Evolutionary conservation across 2,888 invertebrate genomes (phyloP).

Genomic region (Drosophila mettleri): DNA sequence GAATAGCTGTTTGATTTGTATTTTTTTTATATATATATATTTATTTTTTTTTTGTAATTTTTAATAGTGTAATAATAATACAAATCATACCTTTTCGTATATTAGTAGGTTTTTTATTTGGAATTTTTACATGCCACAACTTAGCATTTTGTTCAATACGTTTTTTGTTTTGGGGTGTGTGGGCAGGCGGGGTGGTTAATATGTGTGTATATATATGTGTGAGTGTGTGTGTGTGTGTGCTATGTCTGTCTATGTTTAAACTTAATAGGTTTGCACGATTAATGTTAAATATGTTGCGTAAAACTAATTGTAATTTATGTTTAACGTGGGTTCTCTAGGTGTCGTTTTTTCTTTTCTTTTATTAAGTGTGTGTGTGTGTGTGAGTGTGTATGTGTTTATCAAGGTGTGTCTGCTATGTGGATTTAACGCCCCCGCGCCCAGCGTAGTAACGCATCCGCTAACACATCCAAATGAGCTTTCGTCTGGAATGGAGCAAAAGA

Average conservation of each 20-base stretch:
- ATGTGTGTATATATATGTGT: slow-evolving; percentile 20
- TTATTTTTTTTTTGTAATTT: slow-evolving; percentile 57
- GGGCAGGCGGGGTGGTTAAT: slow-evolving; percentile 61
- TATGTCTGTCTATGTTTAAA: slow-evolving; percentile 58
- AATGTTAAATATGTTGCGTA: slow-evolving; percentile 47
- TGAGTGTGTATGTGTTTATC: slow-evolving; percentile 30
- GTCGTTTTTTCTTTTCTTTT: slow-evolving; percentile 41
- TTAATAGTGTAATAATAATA: slow-evolving; percentile 73
- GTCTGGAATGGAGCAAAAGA: slow-evolving; percentile 89
- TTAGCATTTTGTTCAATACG: slow-evolving; percentile 30
- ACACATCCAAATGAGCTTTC: slow-evolving; percentile 96
- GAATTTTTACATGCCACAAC: slow-evolving; percentile 45
- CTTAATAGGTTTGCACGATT: slow-evolving; percentile 53
- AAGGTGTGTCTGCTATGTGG: slow-evolving; percentile 23
- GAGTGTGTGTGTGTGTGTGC: slow-evolving; percentile 27
- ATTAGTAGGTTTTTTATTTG: slow-evolving; percentile 37
- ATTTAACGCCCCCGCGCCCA: slow-evolving; percentile 97
- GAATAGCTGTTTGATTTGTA: slow-evolving; percentile 41
- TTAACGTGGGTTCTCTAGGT: slow-evolving; percentile 58
- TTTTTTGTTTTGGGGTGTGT: slow-evolving; percentile 27
- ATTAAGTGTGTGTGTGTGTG: slow-evolving; percentile 36
- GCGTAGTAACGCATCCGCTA: slow-evolving; percentile 96
- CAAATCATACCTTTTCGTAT: slow-evolving; percentile 65
- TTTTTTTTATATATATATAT: slow-evolving; percentile 9
- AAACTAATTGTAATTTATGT: slow-evolving; percentile 66